These are phyloP conservation scores for Redunca redunca DNA, from an alignment of 2,113 vertebrate species.

Conservation along the genomic window DNA sequence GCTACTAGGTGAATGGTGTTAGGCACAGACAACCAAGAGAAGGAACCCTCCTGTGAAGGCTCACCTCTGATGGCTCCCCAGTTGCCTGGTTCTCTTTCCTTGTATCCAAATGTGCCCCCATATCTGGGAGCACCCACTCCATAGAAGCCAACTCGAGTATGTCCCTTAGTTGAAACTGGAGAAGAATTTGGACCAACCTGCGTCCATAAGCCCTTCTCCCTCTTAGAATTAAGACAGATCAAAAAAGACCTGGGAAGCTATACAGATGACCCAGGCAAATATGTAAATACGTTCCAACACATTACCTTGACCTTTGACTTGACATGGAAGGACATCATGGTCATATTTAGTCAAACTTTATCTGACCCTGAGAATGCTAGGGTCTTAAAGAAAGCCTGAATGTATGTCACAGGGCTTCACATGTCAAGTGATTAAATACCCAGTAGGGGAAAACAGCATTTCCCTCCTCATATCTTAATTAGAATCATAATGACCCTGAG, in stretches of 20 bases:
- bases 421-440: background rate
- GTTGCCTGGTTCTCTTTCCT: background rate
- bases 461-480: background rate
- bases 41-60: background rate
- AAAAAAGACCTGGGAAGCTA: background rate
- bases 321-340: background rate
- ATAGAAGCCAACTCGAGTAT: background rate
- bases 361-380: background rate
- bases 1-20: background rate
- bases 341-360: background rate
- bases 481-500: background rate
- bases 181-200: background rate
- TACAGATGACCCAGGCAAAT: background rate
- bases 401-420: background rate
- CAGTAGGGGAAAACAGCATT: background rate
- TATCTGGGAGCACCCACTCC: background rate
- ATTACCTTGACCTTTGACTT: background rate
- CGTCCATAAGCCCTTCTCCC: background rate
- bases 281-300: background rate
- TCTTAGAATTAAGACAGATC: background rate
- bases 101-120: background rate
- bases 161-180: background rate
- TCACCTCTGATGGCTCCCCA: background rate
- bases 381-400: background rate
- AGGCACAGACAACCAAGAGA: background rate